Base-by-base conservation (phyloP, 2,797 vertebrate species). In the Setipinna tenuifilis region DNA sequence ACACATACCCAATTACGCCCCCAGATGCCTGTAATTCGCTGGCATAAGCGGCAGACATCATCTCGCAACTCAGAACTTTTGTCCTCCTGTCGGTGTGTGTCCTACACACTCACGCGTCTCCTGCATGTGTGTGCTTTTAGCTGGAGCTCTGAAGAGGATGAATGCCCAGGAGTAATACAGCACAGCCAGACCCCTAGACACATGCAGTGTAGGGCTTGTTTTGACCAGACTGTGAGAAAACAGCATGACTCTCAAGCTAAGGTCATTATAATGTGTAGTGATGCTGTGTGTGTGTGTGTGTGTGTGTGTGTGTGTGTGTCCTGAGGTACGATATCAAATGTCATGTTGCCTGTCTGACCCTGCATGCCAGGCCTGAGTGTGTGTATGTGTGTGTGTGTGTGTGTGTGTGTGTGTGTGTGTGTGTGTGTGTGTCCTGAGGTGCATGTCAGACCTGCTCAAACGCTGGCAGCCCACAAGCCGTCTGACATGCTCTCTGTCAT, bases 11-110 rank as follows among this genome's bases (percentile, higher is more conserved):
- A n/a, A n/a, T n/a, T n/a, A 81, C 87, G 65, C 86, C 54, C 21
- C 86, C 61, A 89, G 87, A 83, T 85, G 85, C 50, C 83, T 14
- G 83, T 89, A 89, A 90, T 91, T 84, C 88, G 88, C 58, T 88
- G 54, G n/a, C 57, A 57, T 81, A 84, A 78, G 82, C 54, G 75
- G 41, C 57, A 85, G 54, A 87, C 90, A 91, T 90, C 78, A 80
- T 81, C 68, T n/a, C 80, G 86, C 68, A 81, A 61, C 41, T 71
- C 25, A 54, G 44, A 59, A 35, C 62, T 87, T 88, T 90, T 86
- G 61, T 87, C 82, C 84, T 87, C 83, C 61, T 84, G 82, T 59
- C 86, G 48, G 50, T 86, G 88, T 90, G 84, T 89, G 71, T 83
- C 44, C 31, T 81, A 85, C 85, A 83, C 23, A 54, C 28, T 81